Evolutionary conservation across 2,797 vertebrate genomes (phyloP).

Genomic region (Nannoperca australis): DNA sequence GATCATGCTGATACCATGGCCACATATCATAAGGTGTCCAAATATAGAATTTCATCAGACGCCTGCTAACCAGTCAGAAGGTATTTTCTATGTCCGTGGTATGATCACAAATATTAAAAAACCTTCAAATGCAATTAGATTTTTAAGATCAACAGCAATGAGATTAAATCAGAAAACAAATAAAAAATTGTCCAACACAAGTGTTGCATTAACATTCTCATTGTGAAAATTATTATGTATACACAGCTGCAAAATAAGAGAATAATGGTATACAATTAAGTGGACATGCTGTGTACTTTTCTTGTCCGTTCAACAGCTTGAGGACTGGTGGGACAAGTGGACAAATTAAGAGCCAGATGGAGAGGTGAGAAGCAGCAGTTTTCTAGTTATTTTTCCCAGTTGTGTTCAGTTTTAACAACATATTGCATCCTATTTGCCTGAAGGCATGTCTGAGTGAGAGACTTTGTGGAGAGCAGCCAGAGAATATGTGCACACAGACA

Average conservation of each 20-base stretch:
- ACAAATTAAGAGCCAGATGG: constrained; percentile 22
- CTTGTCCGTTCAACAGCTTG: constrained; percentile 23
- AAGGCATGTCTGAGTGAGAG: constrained; percentile 26
- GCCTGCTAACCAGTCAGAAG: not conserved
- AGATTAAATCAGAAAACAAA: not conserved
- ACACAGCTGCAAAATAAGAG: not conserved
- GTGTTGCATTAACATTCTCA: not conserved
- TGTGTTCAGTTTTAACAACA: constrained; percentile 32
- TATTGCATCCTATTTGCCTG: constrained; percentile 34
- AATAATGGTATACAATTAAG: constrained; percentile 1
- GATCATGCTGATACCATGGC: not conserved
- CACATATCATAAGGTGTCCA: not conserved
- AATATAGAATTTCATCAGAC: not conserved
- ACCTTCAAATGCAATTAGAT: not conserved
- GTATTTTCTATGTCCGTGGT: not conserved
- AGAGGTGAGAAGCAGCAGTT: constrained; percentile 16
- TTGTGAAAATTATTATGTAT: not conserved
- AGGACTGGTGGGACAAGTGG: constrained; percentile 6
- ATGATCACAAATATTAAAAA: not conserved
- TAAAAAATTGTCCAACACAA: not conserved
- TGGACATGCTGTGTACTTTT: not conserved
- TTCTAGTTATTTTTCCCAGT: constrained; percentile 12
- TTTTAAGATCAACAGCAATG: not conserved
- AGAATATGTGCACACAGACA: not conserved
- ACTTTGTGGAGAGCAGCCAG: constrained; percentile 8